Conservation (phyloP, 2,888 invertebrate species). For the Melanargia galathea region DNA sequence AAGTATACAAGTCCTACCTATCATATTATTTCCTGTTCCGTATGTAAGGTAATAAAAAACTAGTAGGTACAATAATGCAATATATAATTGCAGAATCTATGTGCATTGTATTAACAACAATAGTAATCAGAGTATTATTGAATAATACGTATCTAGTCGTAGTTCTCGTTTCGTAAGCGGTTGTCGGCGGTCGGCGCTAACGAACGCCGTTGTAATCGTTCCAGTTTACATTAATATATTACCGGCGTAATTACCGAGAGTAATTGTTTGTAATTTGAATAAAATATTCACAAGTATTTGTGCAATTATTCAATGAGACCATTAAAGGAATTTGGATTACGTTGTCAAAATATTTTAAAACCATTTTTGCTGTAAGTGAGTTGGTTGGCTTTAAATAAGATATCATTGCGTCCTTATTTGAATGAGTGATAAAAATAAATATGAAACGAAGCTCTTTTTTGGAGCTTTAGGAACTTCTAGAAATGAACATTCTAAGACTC, state of each 20-base stretch:
- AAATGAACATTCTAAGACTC: no score
- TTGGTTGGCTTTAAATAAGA: not conserved
- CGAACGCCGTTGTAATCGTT: constrained; percentile 33
- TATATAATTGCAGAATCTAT: constrained; percentile 16
- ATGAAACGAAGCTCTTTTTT: no score
- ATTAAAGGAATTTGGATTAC: constrained; percentile 16
- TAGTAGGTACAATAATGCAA: not conserved
- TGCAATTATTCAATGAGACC: not conserved
- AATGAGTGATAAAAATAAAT: not conserved
- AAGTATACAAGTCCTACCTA: not conserved
- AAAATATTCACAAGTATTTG: constrained; percentile 21
- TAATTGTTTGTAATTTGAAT: constrained; percentile 23
- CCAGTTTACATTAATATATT: constrained; percentile 33
- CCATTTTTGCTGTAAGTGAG: not conserved
- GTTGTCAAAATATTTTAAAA: constrained; percentile 8
- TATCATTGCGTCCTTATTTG: not conserved
- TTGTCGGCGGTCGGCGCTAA: constrained; percentile 24
- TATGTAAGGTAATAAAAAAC: constrained; percentile 1
- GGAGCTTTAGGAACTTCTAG: no score
- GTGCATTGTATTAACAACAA: constrained; percentile 25
- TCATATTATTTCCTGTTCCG: not conserved
- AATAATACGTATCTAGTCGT: constrained; percentile 26
- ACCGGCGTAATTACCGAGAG: constrained; percentile 26
- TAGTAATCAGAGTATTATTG: constrained; percentile 30
- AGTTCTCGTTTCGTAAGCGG: constrained; percentile 34